A percentile compares a stretch with the other conserved stretches of the same genome.
Evolutionary conservation across 2,113 vertebrate species (phyloP).

Genomic region (Cynocephalus volans): DNA sequence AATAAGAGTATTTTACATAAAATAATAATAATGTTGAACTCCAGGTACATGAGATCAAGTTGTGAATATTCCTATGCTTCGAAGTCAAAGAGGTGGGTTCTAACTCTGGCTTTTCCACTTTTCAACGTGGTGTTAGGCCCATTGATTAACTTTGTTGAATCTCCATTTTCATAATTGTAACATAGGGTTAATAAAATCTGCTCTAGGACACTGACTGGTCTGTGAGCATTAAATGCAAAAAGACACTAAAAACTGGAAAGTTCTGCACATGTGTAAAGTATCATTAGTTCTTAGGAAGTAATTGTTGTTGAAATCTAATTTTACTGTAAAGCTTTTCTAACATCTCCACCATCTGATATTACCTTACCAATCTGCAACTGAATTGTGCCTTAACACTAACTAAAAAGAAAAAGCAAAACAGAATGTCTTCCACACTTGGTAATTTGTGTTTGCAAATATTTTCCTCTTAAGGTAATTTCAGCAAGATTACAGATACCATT

Average conservation of each 20-base stretch:
- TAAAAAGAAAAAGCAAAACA: conserved; percentile 25
- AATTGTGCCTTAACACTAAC: background rate
- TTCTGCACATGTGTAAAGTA: background rate
- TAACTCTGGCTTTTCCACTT: background rate
- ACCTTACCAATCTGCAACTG: background rate
- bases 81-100: background rate
- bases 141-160: background rate
- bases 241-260: background rate
- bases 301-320: conserved; percentile 4
- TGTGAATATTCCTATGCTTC: background rate
- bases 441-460: conserved; percentile 16
- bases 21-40: background rate
- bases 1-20: conserved; percentile 1
- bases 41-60: background rate
- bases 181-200: background rate
- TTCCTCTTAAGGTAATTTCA: conserved; percentile 5
- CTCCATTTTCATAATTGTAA: background rate
- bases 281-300: conserved; percentile 41
- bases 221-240: background rate
- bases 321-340: background rate
- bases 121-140: background rate
- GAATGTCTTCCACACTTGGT: background rate
- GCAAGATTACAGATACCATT: background rate
- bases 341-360: conserved; percentile 15
- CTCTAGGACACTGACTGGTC: background rate